phyloP scores from a whole-genome alignment of 2,888 invertebrate genomes.

The Venusia cambrica region DNA sequence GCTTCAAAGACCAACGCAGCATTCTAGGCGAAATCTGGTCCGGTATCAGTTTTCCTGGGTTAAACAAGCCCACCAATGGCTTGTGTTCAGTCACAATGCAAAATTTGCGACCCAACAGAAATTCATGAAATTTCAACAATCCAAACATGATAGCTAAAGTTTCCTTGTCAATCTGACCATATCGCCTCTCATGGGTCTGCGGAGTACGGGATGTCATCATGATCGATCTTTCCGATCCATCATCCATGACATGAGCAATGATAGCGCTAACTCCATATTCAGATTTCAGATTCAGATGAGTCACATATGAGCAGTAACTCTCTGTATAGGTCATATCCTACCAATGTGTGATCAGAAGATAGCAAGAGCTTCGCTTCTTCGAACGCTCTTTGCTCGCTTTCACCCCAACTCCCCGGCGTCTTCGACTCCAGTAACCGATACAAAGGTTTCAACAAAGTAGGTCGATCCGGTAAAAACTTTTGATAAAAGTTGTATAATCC shows the following conservation, averaged over 20 bases:
- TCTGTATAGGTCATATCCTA: conserved; percentile 6
- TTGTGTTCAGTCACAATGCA: conserved; percentile 23
- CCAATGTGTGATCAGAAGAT: conserved; percentile 14
- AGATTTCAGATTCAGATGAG: no score
- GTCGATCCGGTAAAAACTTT: conserved; percentile 3
- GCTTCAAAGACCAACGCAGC: conserved; percentile 6
- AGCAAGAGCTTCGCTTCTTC: conserved; percentile 17
- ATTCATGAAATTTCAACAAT: conserved; percentile 20
- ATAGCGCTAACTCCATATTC: conserved; percentile 5
- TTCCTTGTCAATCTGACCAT: conserved; percentile 26
- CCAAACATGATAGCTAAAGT: conserved; percentile 30
- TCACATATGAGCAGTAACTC: conserved; percentile 1
- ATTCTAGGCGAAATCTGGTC: conserved; percentile 9
- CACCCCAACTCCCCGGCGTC: conserved; percentile 11
- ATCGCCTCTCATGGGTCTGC: neutral
- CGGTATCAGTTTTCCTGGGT: conserved; percentile 12
- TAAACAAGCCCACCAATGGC: conserved; percentile 18
- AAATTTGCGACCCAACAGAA: conserved; percentile 16
- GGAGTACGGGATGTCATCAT: conserved; percentile 27
- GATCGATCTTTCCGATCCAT: conserved; percentile 23
- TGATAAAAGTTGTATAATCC: conserved; percentile 12
- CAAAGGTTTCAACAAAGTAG: conserved; percentile 9
- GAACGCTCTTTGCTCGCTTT: conserved; percentile 18
- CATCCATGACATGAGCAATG: conserved; percentile 1
- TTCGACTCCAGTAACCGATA: conserved; percentile 11